Base-by-base conservation (phyloP, 1,140 invertebrate genomes). In the Muscidifurax raptorellus region DNA sequence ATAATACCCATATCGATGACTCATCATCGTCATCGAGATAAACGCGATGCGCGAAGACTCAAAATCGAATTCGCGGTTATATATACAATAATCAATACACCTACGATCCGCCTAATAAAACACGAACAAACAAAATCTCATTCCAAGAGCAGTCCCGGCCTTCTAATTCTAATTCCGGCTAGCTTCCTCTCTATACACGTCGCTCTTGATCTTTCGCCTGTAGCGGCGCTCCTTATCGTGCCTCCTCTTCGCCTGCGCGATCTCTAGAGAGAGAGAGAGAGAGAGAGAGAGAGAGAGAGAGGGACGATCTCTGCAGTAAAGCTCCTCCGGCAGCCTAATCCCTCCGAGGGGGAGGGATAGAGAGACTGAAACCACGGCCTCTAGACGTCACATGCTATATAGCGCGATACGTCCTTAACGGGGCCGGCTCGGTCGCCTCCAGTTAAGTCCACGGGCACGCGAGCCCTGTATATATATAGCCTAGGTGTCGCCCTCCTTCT, bases 121-220 rank as follows among this genome's bases (percentile, higher is more conserved):
- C n/a, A n/a, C 30, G 18, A 71, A 18, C 67, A 71, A 71, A 71
- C 18, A 71, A 28, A 71, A 71, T 28, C 67, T 28, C 66, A 15
- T 28, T 28, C 13, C 66, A 28, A 1, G 1, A 30, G 36, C 36
- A 1, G 66, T 27, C 66, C 28, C 10, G 12, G 15, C 72, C 18
- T 76, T 32, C 74, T 76, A 36, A 36, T 76, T 44, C 74, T 44
- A 18, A 25, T 76, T 40, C 74, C 40, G n/a, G 27, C n/a, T 87
- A 5, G 52, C 22, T 69, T 88, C 84, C 88, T 86, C 79, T 77
- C 72, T 80, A 66, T 44, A 40, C 32, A 52, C 80, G 36, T 32
- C 40, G 25, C n/a, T n/a, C 69, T 64, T 67, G 36, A 74, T 52
- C 69, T 40, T 28, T 52, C 69, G 47, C 4, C 32, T 59, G 47